Conservation (phyloP, 2,113 vertebrate species). For the Hippocampus comes region DNA sequence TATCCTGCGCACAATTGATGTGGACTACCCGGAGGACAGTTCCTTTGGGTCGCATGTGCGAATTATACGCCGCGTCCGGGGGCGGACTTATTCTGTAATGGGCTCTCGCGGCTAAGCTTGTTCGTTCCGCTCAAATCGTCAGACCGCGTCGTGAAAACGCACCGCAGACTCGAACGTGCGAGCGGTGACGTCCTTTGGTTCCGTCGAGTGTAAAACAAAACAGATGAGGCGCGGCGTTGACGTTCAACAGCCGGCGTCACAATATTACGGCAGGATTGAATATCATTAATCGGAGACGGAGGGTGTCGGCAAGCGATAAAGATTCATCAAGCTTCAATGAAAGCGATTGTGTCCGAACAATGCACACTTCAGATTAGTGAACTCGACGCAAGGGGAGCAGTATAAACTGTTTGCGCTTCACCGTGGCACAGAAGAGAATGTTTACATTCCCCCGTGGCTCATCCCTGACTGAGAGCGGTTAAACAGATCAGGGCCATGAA, state of each 20-base stretch:
- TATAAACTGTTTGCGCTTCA: constrained; percentile 15
- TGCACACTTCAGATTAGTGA: constrained; percentile 21
- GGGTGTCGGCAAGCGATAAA: constrained; percentile 46
- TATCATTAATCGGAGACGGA: constrained; percentile 12
- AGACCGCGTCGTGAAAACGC: constrained; percentile 44
- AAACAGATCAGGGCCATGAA: constrained; percentile 46
- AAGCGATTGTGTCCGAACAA: constrained; percentile 27
- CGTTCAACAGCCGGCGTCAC: constrained; percentile 13
- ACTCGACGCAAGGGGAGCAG: constrained; percentile 24
- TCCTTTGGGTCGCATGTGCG: constrained; percentile 34
- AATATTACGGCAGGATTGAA: constrained; percentile 11
- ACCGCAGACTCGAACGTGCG: constrained; percentile 6
- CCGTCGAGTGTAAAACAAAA: constrained; percentile 50
- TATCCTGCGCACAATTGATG: constrained; percentile 45
- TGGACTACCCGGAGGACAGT: constrained; percentile 37
- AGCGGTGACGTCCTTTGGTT: constrained; percentile 26
- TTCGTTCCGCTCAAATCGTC: constrained; percentile 46
- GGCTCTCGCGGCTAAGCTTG: constrained; percentile 55
- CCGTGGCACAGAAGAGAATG: constrained; percentile 19
- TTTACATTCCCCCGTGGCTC: constrained; percentile 60
- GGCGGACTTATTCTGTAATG: constrained; percentile 42
- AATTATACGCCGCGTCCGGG: constrained; percentile 31
- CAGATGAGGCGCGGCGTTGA: constrained; percentile 29
- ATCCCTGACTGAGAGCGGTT: constrained; percentile 52
- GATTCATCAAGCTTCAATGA: constrained; percentile 25